Conservation (phyloP, 2,888 invertebrate genomes). For the Andrena minutula region DNA sequence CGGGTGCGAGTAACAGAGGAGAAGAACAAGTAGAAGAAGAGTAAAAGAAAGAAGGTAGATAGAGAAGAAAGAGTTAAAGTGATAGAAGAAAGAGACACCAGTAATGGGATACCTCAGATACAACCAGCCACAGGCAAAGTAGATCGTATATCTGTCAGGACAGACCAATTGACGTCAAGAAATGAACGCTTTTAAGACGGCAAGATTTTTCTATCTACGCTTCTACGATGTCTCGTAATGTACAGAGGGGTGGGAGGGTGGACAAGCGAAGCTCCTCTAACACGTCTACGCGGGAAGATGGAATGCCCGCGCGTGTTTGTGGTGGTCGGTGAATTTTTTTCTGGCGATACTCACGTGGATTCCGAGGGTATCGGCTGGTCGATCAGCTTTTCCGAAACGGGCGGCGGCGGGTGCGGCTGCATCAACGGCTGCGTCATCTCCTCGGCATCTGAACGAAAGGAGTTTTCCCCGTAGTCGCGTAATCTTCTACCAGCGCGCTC, state of each 20-base stretch:
- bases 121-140: slow-evolving; percentile 95
- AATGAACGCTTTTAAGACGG: slow-evolving; percentile 57
- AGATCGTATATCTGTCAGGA: slow-evolving; percentile 85
- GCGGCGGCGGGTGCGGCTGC: slow-evolving; percentile 89
- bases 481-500: background rate
- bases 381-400: slow-evolving; percentile 89
- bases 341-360: slow-evolving; percentile 89
- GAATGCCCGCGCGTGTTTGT: background rate
- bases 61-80: slow-evolving; percentile 50
- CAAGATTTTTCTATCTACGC: slow-evolving; percentile 52
- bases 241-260: slow-evolving; percentile 22
- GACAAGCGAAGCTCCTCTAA: slow-evolving; percentile 72
- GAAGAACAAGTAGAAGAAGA: slow-evolving; percentile 31
- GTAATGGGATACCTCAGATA: slow-evolving; percentile 89
- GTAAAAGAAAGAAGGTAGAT: slow-evolving; percentile 25
- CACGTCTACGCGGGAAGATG: slow-evolving; percentile 57
- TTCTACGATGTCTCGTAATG: slow-evolving; percentile 36
- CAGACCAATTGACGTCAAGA: slow-evolving; percentile 71
- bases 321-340: slow-evolving; percentile 23
- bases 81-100: slow-evolving; percentile 66
- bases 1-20: slow-evolving; percentile 19
- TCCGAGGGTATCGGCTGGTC: slow-evolving; percentile 91
- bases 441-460: slow-evolving; percentile 73
- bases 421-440: slow-evolving; percentile 84
- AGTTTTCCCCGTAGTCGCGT: slow-evolving; percentile 1